A percentile compares a stretch with the other conserved stretches of the same genome.
Conservation (phyloP, 2,888 invertebrate species). For the Bombyx huttoni region DNA sequence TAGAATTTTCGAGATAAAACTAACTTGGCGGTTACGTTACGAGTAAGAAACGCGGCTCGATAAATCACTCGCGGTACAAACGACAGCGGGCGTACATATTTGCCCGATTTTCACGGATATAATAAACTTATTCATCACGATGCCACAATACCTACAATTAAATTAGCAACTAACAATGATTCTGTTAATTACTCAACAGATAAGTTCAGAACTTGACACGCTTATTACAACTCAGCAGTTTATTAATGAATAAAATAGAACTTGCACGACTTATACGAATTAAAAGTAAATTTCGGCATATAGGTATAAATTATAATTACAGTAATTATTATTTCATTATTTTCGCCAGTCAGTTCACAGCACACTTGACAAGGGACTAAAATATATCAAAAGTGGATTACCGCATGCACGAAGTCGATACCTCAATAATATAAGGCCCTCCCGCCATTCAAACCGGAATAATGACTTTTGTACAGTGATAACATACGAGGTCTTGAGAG, state of each 20-base stretch:
- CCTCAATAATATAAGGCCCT: no score
- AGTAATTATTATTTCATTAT: no score
- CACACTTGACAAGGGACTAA: no score
- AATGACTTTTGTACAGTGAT: no score
- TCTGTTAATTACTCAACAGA: slow-evolving; percentile 20
- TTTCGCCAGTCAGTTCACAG: no score
- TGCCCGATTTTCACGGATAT: slow-evolving; percentile 15
- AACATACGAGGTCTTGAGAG: no score
- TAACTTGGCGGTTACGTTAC: neutral
- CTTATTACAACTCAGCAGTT: slow-evolving; percentile 30
- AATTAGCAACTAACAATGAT: slow-evolving; percentile 54
- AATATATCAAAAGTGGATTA: no score
- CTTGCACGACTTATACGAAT: no score
- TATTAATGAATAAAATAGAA: slow-evolving; percentile 10
- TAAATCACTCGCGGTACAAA: slow-evolving; percentile 26
- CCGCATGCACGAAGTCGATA: no score
- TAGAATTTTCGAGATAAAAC: neutral
- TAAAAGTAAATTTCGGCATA: no score
- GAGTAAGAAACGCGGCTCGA: slow-evolving; percentile 5
- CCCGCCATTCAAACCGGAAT: no score
- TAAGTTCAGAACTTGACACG: slow-evolving; percentile 16
- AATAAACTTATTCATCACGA: slow-evolving; percentile 39
- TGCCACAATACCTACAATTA: slow-evolving; percentile 50
- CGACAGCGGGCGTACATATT: slow-evolving; percentile 20
- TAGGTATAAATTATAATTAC: no score